Base-by-base conservation (phyloP, 1,140 invertebrate species). In the Nebria ingens region DNA sequence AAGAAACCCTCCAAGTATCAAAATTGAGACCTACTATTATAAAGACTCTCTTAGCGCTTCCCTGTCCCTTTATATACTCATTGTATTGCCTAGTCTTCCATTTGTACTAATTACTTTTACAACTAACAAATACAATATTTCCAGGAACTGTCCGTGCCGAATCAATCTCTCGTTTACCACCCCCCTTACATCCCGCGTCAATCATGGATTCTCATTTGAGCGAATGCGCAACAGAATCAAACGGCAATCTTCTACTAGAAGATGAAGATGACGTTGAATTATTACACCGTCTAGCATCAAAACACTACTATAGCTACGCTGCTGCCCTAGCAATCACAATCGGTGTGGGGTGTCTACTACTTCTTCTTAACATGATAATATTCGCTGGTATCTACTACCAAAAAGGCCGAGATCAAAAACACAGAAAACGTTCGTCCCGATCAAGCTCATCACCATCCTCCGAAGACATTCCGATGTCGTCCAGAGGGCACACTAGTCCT, bases 341-440 rank as follows among this genome's bases (percentile, higher is more conserved):
- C n/a, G 86, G 87, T 1, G 82, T 91, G 17, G 89, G 89, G 1
- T 89, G 87, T 64, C 84, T 87, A 52, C 76, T 93, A 4, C 74
- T 93, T 4, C 76, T 90, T 2, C 75, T 92, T 11, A 91, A 93
- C 71, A 78, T 90, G 65, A 71, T 91, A 38, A 84, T 91, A 50
- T 90, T 91, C 63, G 84, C 86, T 1, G 88, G 85, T 50, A 85
- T 91, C 51, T 91, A 88, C 68, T 86, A 89, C 63, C 85, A 89
- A 61, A 72, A 84, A 19, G 81, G 85, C 55, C 66, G 75, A 1
- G 71, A 73, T 45, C 60, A 63, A 9, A 45, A 45, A 45, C 2
- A 45, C 15, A 17, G 40, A 52, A 60, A 42, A 57, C 54, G 70
- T 71, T 49, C n/a, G 19, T 13, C 19, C 12, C 19, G 23, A 15